These are phyloP conservation scores for Thalassoma bifasciatum DNA, from an alignment of 2,113 vertebrate species.

Conservation along the genomic window DNA sequence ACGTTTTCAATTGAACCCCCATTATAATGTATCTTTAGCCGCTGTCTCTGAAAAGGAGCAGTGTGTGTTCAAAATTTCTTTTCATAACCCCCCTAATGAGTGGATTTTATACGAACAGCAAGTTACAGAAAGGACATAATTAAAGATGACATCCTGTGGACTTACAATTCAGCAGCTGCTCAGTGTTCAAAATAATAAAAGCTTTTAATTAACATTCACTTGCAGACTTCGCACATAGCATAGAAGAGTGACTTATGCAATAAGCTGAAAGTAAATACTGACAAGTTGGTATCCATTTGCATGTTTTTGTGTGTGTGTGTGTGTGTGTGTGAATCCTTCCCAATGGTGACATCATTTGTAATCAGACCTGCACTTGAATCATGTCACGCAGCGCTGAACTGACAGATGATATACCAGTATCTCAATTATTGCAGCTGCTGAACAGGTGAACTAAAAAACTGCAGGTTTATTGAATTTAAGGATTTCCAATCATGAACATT, in stretches of 20 bases:
- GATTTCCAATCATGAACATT: constrained; percentile 7
- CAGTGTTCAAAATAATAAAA: constrained; percentile 2
- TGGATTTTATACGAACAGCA: constrained; percentile 11
- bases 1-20: constrained; percentile 6
- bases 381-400: constrained; percentile 30
- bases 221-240: constrained; percentile 37
- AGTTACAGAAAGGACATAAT: constrained; percentile 33
- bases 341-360: constrained; percentile 62
- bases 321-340: constrained; percentile 23
- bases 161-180: constrained; percentile 16
- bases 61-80: constrained; percentile 8
- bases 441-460: constrained; percentile 30
- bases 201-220: constrained; percentile 45
- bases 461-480: background rate
- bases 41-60: background rate
- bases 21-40: constrained; percentile 16
- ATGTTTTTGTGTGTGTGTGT: too few relatives aligned
- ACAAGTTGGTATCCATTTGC: background rate
- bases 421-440: constrained; percentile 39
- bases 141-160: constrained; percentile 9
- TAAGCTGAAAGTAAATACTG: constrained; percentile 32
- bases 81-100: constrained; percentile 15
- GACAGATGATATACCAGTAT: constrained; percentile 37
- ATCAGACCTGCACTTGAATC: constrained; percentile 59
- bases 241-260: constrained; percentile 23